Evolutionary conservation across 2,113 vertebrate genomes (phyloP).

Genomic region (Xiphophorus maculatus): DNA sequence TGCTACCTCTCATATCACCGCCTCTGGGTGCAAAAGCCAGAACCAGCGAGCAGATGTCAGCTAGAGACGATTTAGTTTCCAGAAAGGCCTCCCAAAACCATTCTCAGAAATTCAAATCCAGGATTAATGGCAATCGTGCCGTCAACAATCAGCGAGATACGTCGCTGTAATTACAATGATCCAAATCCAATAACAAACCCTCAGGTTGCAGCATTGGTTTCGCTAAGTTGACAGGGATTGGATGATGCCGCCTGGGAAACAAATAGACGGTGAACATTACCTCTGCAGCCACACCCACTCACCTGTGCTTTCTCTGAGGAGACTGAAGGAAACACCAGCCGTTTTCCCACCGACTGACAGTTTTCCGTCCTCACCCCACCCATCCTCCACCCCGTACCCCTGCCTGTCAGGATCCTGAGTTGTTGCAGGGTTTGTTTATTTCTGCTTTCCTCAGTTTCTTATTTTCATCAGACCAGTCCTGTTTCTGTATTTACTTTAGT

Average conservation of each 20-base stretch:
- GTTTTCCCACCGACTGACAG: slow-evolving; percentile 52
- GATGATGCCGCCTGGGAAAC: not conserved
- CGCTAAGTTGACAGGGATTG: not conserved
- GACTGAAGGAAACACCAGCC: slow-evolving; percentile 62
- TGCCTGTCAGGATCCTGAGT: too few relatives aligned
- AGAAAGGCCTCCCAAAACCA: not conserved
- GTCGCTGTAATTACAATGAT: slow-evolving; percentile 7
- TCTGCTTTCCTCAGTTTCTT: too few relatives aligned
- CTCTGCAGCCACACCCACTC: slow-evolving; percentile 52
- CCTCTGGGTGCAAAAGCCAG: slow-evolving; percentile 45
- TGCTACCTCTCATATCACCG: slow-evolving; percentile 39
- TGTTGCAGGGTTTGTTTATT: too few relatives aligned
- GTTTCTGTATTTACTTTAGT: too few relatives aligned
- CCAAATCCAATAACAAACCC: not conserved
- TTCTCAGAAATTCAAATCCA: slow-evolving; percentile 25
- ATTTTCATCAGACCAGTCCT: too few relatives aligned
- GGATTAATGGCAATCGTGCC: slow-evolving; percentile 36
- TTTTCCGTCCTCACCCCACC: slow-evolving; percentile 8
- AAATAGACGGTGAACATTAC: slow-evolving; percentile 43
- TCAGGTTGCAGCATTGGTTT: not conserved
- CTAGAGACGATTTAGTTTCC: slow-evolving; percentile 49
- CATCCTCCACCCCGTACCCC: not conserved
- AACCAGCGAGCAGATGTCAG: slow-evolving; percentile 38
- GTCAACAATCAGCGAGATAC: slow-evolving; percentile 17
- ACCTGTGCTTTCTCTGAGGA: slow-evolving; percentile 56